phyloP scores from a whole-genome alignment of 2,113 vertebrate genomes.

The Bos javanicus region DNA sequence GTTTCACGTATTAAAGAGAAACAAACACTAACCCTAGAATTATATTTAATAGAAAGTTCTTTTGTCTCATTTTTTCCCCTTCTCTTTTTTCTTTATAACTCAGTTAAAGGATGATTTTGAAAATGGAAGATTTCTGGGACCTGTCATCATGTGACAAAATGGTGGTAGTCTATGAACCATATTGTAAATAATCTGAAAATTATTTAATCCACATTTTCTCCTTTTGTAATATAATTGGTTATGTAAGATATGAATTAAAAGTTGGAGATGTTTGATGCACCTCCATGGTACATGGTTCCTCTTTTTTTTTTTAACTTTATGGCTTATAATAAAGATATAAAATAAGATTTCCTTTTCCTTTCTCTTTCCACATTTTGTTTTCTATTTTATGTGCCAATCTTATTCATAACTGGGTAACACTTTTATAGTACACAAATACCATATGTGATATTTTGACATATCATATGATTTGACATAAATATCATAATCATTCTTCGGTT shows the following conservation, averaged over 20 bases:
- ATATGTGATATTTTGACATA: background rate
- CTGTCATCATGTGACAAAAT: background rate
- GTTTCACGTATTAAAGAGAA: background rate
- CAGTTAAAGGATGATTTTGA: background rate
- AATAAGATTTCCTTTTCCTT: conserved; percentile 29
- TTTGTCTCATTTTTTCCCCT: background rate
- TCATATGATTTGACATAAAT: background rate
- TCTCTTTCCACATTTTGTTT: background rate
- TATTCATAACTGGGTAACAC: background rate
- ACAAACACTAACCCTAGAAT: background rate
- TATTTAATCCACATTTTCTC: background rate
- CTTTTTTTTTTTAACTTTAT: background rate
- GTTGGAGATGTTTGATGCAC: background rate
- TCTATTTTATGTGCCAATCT: background rate
- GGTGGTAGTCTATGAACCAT: background rate
- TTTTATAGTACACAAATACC: background rate
- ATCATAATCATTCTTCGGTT: background rate
- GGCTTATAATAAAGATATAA: conserved; percentile 39
- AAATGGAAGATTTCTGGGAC: background rate
- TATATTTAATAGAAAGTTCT: background rate
- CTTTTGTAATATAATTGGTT: background rate
- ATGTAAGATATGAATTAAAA: background rate
- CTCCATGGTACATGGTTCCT: background rate
- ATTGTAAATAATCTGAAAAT: conserved; percentile 29
- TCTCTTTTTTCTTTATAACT: background rate